phyloP scores from a whole-genome alignment of 2,888 invertebrate species.

The Ectemnius continuus region DNA sequence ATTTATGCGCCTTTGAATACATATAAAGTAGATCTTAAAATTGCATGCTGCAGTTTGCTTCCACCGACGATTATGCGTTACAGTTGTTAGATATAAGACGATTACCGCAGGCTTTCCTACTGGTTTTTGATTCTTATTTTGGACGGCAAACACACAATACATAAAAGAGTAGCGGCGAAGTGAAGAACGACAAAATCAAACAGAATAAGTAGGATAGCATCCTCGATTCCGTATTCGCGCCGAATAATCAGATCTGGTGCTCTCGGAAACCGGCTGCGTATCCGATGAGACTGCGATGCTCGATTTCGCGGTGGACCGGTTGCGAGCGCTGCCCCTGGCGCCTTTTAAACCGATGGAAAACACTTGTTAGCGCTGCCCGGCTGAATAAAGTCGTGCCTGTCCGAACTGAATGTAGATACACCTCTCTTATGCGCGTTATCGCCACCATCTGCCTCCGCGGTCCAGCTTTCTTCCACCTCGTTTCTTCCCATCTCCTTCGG shows the following conservation, averaged over 20 bases:
- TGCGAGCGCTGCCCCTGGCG: constrained; percentile 46
- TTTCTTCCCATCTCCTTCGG: not conserved
- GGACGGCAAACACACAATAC: too few relatives aligned
- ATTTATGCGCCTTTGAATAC: too few relatives aligned
- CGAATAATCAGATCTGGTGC: constrained; percentile 41
- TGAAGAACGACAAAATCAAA: too few relatives aligned
- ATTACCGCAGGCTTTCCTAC: too few relatives aligned
- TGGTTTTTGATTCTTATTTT: too few relatives aligned
- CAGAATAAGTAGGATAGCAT: too few relatives aligned
- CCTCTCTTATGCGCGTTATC: constrained; percentile 73
- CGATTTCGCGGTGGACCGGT: constrained; percentile 54
- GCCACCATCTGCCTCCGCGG: constrained; percentile 66
- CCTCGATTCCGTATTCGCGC: too few relatives aligned
- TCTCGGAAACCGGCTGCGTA: constrained; percentile 54
- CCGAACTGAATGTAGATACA: constrained; percentile 75
- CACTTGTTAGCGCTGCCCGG: constrained; percentile 73
- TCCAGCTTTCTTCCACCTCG: constrained; percentile 39
- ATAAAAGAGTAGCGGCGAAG: too few relatives aligned
- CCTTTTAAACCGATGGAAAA: constrained; percentile 72
- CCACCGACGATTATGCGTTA: too few relatives aligned
- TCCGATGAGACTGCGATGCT: constrained; percentile 47
- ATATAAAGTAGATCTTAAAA: too few relatives aligned
- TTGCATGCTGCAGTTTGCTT: too few relatives aligned
- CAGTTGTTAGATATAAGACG: too few relatives aligned
- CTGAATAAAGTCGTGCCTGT: constrained; percentile 74